Conservation (phyloP, 2,113 vertebrate genomes). For the Cryptotis parvus region DNA sequence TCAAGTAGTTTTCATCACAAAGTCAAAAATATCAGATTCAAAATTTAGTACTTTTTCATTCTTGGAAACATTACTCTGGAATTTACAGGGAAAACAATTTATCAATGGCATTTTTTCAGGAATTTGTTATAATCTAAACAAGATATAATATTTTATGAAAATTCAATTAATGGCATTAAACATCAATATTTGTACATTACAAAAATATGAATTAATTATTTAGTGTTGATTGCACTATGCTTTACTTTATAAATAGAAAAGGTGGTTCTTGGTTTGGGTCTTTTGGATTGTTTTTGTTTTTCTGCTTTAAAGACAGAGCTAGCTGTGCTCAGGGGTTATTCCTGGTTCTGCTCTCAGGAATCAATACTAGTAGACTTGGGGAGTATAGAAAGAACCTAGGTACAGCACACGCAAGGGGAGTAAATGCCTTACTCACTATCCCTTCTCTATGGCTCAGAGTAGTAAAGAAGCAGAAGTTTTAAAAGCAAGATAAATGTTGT, state of each 20-base stretch:
- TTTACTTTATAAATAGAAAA: not conserved
- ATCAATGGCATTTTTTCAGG: constrained; percentile 25
- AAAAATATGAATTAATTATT: not conserved
- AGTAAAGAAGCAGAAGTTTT: constrained; percentile 6
- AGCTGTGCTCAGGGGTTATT: too few species aligned
- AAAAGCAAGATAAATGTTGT: constrained; percentile 38
- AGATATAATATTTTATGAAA: constrained; percentile 54
- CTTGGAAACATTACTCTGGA: constrained; percentile 42
- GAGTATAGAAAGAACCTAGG: too few species aligned
- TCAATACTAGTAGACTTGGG: too few species aligned
- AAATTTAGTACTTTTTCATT: constrained; percentile 33
- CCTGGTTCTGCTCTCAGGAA: too few species aligned
- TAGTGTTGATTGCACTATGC: not conserved
- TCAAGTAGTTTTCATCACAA: constrained; percentile 23
- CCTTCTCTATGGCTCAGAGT: too few species aligned
- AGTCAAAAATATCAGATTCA: not conserved
- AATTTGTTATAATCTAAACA: constrained; percentile 52
- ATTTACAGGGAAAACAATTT: not conserved
- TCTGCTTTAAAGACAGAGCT: too few species aligned
- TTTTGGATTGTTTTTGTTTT: too few species aligned
- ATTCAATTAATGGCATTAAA: constrained; percentile 44
- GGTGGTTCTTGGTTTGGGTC: too few species aligned
- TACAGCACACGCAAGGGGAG: too few species aligned
- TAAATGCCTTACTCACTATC: too few species aligned
- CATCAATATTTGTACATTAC: not conserved